Evolutionary conservation across 2,113 vertebrate genomes (phyloP).

Genomic region (Syngnathoides biaculeatus): DNA sequence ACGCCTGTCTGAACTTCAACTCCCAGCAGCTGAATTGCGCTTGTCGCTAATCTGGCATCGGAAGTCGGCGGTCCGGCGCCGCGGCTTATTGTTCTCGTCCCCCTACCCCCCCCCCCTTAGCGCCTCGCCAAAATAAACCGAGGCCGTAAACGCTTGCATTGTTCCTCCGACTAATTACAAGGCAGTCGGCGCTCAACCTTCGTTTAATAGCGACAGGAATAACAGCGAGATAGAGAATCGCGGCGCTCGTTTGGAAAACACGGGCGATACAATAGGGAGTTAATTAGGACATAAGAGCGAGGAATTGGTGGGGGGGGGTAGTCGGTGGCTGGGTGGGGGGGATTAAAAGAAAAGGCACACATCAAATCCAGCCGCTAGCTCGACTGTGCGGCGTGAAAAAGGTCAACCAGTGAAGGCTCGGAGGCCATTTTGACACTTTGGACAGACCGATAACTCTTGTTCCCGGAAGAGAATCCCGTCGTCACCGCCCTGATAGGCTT

Average conservation of each 20-base stretch:
- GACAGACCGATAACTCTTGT: conserved; percentile 32
- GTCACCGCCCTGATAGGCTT: conserved; percentile 57
- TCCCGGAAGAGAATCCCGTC: conserved; percentile 64
- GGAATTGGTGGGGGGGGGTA: conserved; percentile 26
- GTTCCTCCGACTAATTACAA: conserved; percentile 70
- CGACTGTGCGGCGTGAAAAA: conserved; percentile 56
- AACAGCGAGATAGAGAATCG: conserved; percentile 55
- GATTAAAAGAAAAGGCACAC: conserved; percentile 50
- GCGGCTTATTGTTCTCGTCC: conserved; percentile 74
- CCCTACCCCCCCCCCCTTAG: conserved; percentile 37
- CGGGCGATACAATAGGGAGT: conserved; percentile 60
- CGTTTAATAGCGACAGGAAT: conserved; percentile 61
- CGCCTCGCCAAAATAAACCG: conserved; percentile 55
- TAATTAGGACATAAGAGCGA: conserved; percentile 63
- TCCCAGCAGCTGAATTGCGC: conserved; percentile 49
- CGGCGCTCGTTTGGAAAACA: conserved; percentile 59
- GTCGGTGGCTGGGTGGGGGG: no score
- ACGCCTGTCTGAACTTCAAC: neutral
- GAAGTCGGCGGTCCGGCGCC: conserved; percentile 63
- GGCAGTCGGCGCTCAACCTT: conserved; percentile 57
- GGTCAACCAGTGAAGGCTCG: conserved; percentile 43
- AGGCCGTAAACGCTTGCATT: conserved; percentile 65
- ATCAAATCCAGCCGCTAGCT: conserved; percentile 53
- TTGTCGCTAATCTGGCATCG: conserved; percentile 68
- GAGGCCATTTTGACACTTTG: conserved; percentile 26